Evolutionary conservation across 2,888 invertebrate species (phyloP).

Genomic region (Yponomeuta malinellus): DNA sequence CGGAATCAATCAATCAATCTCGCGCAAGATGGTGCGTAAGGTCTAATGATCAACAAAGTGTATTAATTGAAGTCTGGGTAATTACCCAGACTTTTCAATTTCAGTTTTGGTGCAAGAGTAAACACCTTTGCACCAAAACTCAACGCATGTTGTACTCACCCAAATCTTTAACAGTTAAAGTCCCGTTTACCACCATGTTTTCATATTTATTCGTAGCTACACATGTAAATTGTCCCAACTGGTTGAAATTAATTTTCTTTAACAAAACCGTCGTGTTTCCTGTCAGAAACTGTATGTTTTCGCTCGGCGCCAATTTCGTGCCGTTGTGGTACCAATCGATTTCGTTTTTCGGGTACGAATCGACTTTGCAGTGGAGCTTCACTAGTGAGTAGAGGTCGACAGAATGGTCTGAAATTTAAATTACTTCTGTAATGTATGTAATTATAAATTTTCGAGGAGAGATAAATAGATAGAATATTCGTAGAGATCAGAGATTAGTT

Average conservation of each 20-base stretch:
- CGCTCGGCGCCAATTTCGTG: constrained; percentile 30
- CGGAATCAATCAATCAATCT: too few relatives aligned
- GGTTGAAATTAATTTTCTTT: constrained; percentile 39
- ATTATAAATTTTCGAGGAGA: too few relatives aligned
- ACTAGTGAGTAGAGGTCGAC: constrained; percentile 39
- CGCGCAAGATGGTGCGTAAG: too few relatives aligned
- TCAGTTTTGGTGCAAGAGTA: too few relatives aligned
- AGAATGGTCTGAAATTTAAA: constrained; percentile 14
- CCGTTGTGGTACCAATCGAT: constrained; percentile 52
- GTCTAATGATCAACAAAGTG: too few relatives aligned
- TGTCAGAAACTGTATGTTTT: constrained; percentile 33
- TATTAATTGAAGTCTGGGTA: too few relatives aligned
- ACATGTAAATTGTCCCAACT: constrained; percentile 70
- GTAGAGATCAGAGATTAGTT: too few relatives aligned
- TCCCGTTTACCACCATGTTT: constrained; percentile 37
- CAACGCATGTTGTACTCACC: constrained; percentile 37
- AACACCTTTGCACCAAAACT: background rate
- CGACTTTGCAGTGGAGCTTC: constrained; percentile 20
- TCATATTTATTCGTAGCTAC: constrained; percentile 67
- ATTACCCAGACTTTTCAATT: too few relatives aligned
- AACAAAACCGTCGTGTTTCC: constrained; percentile 38
- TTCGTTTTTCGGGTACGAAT: constrained; percentile 36
- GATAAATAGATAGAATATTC: too few relatives aligned
- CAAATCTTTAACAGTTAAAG: constrained; percentile 42
- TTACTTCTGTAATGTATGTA: background rate